Percentiles rank a stretch among this genome's conserved stretches.
These are phyloP conservation scores for Heliconius hortense DNA, from an alignment of 2,888 invertebrate genomes.

Conservation along the genomic window DNA sequence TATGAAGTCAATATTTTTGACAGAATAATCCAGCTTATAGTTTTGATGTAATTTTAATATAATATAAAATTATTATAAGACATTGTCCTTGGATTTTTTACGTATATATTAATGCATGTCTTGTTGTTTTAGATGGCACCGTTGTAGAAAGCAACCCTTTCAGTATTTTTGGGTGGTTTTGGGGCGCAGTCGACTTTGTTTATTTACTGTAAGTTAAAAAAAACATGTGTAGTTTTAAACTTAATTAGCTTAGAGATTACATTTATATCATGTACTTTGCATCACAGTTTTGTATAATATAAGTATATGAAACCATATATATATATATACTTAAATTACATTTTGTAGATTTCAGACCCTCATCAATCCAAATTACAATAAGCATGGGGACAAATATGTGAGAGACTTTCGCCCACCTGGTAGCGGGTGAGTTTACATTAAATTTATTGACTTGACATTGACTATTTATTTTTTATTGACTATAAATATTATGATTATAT, in stretches of 20 bases:
- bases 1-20: neutral
- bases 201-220: slow-evolving; percentile 81
- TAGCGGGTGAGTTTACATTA: slow-evolving; percentile 62
- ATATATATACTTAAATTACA: slow-evolving; percentile 11
- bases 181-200: slow-evolving; percentile 79
- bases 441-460: neutral
- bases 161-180: slow-evolving; percentile 75
- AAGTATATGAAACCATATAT: neutral
- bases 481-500: too few relatives aligned
- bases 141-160: slow-evolving; percentile 75
- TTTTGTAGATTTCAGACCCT: slow-evolving; percentile 65
- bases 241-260: neutral
- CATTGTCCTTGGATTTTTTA: slow-evolving; percentile 1
- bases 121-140: slow-evolving; percentile 74
- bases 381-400: slow-evolving; percentile 70
- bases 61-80: neutral
- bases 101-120: slow-evolving; percentile 8
- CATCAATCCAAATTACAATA: slow-evolving; percentile 67
- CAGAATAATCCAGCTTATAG: neutral
- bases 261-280: neutral
- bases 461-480: too few relatives aligned
- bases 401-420: slow-evolving; percentile 72
- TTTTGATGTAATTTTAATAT: neutral
- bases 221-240: neutral
- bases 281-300: neutral